Evolutionary conservation across 2,113 vertebrate species (phyloP).

Genomic region (Carassius carassius): DNA sequence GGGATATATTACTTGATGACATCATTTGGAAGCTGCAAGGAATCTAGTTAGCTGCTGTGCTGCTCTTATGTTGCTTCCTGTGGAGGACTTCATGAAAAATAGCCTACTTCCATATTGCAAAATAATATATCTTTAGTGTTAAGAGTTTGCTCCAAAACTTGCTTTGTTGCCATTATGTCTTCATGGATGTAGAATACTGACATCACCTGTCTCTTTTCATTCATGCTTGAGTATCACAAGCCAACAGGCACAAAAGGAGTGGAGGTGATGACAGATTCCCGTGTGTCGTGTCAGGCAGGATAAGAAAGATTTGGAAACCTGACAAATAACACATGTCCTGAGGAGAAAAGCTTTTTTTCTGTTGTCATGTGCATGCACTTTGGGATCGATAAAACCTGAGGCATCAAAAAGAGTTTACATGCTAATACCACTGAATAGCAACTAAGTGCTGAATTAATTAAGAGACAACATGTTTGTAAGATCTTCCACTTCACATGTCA

Average conservation of each 20-base stretch:
- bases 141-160: not conserved
- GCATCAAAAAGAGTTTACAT: not conserved
- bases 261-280: conserved; percentile 63
- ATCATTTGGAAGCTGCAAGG: not conserved
- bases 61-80: conserved; percentile 5
- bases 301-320: conserved; percentile 58
- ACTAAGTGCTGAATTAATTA: conserved; percentile 6
- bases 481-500: conserved; percentile 7
- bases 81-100: not conserved
- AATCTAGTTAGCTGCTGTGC: not conserved
- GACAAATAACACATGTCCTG: conserved; percentile 31
- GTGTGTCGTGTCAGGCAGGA: conserved; percentile 68
- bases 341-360: not conserved
- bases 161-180: not conserved
- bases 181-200: not conserved
- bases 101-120: too few species aligned
- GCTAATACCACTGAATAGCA: not conserved
- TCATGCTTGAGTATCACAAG: conserved; percentile 3
- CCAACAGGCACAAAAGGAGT: conserved; percentile 36
- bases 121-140: not conserved
- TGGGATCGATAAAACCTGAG: not conserved
- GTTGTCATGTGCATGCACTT: not conserved
- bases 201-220: conserved; percentile 20
- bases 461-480: not conserved
- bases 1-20: not conserved